Conservation (phyloP, 1,140 invertebrate genomes). For the Leptopilina clavipes region DNA sequence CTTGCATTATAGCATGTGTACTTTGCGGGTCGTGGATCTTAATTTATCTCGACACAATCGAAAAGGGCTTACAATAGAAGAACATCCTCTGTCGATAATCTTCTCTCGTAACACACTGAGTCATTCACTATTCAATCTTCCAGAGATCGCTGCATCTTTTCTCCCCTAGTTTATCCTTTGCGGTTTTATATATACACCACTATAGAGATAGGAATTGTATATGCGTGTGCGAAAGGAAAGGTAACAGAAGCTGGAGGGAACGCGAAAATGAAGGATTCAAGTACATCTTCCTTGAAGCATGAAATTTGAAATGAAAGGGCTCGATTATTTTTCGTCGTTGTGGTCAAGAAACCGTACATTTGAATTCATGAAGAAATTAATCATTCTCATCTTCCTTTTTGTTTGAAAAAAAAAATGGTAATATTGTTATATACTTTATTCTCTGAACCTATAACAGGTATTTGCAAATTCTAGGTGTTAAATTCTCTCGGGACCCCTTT, state of each 20-base stretch:
- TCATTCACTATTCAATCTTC: constrained; percentile 39
- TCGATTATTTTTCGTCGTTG: constrained; percentile 23
- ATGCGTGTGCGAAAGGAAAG: background rate
- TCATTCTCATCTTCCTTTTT: too few relatives aligned
- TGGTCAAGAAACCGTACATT: constrained; percentile 21
- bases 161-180: constrained; percentile 35
- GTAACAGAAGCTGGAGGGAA: constrained; percentile 14
- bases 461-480: too few relatives aligned
- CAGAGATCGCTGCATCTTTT: constrained; percentile 36
- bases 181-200: background rate
- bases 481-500: background rate
- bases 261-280: constrained; percentile 31
- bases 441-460: too few relatives aligned
- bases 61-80: constrained; percentile 18
- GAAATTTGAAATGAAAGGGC: constrained; percentile 26
- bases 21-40: constrained; percentile 28
- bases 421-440: too few relatives aligned
- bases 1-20: background rate
- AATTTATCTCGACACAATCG: constrained; percentile 27
- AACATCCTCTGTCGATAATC: constrained; percentile 30
- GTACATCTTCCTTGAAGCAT: constrained; percentile 24
- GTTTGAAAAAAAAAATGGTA: too few relatives aligned
- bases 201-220: constrained; percentile 27
- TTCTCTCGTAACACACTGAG: constrained; percentile 20
- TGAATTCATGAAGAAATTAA: background rate